A percentile compares a stretch with the other conserved stretches of the same genome.
phyloP scores from a whole-genome alignment of 2,113 vertebrate genomes.

The Daphoenositta chrysoptera region DNA sequence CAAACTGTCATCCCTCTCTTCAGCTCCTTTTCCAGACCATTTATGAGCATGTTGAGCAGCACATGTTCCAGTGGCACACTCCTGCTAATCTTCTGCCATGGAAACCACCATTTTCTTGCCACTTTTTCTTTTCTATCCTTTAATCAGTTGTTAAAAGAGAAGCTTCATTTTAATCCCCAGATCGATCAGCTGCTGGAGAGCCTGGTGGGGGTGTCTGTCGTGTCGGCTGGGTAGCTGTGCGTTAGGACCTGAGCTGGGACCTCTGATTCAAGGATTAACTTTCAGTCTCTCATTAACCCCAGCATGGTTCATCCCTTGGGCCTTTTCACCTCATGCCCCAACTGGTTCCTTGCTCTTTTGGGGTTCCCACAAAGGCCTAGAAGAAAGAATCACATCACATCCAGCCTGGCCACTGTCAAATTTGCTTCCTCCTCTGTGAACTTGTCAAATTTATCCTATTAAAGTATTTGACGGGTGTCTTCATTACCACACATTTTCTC shows the following conservation, averaged over 20 bases:
- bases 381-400: background rate
- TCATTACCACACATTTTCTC: background rate
- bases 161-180: background rate
- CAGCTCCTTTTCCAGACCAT: conserved; percentile 57
- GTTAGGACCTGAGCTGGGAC: background rate
- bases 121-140: background rate
- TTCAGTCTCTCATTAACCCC: background rate
- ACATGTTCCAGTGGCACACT: background rate
- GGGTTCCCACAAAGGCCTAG: background rate
- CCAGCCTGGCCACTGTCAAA: background rate
- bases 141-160: background rate
- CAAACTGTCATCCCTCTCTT: conserved; percentile 33
- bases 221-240: background rate
- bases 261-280: background rate
- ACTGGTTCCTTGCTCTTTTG: background rate
- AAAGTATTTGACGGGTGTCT: background rate
- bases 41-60: conserved; percentile 42
- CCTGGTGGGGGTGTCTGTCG: background rate
- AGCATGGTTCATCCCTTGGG: background rate
- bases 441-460: background rate
- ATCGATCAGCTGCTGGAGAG: background rate
- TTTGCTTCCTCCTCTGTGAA: background rate
- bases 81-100: background rate
- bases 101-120: background rate
- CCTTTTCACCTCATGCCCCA: background rate